Evolutionary conservation across 2,113 vertebrate species (phyloP).

Genomic region (Bothrops jararaca): DNA sequence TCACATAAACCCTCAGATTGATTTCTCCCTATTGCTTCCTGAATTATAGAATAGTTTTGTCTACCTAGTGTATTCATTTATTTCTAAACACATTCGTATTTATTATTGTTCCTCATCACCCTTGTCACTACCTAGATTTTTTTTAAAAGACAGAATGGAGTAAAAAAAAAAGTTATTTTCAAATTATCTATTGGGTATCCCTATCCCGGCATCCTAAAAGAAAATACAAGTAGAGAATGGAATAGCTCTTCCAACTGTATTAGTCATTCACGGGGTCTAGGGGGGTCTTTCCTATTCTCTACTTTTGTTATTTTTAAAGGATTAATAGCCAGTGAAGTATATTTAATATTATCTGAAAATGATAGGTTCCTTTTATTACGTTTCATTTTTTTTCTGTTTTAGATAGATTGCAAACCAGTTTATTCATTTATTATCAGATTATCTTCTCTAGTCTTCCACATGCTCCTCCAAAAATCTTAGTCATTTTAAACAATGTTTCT

Average conservation of each 20-base stretch:
- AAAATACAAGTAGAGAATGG: background rate
- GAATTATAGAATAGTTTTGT: background rate
- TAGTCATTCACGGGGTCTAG: background rate
- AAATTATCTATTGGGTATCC: background rate
- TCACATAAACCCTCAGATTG: background rate
- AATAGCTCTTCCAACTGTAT: background rate
- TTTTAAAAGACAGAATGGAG: background rate
- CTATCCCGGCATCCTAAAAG: background rate
- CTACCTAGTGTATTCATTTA: background rate
- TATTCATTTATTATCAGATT: background rate
- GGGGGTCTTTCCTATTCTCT: background rate
- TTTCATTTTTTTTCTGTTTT: background rate
- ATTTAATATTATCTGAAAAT: background rate
- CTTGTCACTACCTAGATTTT: background rate
- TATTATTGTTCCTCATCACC: background rate
- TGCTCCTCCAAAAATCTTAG: background rate
- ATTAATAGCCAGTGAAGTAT: background rate
- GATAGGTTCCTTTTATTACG: background rate
- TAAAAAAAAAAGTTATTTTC: background rate
- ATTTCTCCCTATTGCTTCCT: background rate
- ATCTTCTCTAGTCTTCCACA: background rate
- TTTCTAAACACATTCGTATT: background rate
- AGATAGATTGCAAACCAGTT: background rate
- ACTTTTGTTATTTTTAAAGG: background rate
- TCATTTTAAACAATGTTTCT: background rate